Evolutionary conservation across 2,888 invertebrate genomes (phyloP).

Genomic region (Caradrina kadenii): DNA sequence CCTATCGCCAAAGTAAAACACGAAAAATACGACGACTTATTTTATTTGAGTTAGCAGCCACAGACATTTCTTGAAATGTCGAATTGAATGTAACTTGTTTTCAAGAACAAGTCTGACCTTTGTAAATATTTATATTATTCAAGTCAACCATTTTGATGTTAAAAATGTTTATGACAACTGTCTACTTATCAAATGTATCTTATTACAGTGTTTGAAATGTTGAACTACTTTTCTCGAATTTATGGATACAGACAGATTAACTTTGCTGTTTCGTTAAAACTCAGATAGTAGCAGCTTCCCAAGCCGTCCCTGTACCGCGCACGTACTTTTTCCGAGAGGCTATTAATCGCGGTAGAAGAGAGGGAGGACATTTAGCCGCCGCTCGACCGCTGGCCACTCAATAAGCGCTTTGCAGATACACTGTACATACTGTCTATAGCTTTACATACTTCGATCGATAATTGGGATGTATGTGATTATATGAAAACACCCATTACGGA

Average conservation of each 20-base stretch:
- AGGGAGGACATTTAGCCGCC: slow-evolving; percentile 77
- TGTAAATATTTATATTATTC: slow-evolving; percentile 4
- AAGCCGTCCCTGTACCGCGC: slow-evolving; percentile 72
- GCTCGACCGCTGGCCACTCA: slow-evolving; percentile 56
- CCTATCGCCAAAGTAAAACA: slow-evolving; percentile 32
- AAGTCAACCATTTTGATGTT: neutral
- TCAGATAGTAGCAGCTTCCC: slow-evolving; percentile 11
- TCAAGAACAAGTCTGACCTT: slow-evolving; percentile 3
- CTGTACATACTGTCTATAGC: slow-evolving; percentile 35
- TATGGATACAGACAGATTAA: neutral
- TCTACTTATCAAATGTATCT: neutral
- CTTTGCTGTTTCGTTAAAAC: neutral
- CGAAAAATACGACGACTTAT: slow-evolving; percentile 27
- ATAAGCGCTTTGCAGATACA: slow-evolving; percentile 53
- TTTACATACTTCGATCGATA: slow-evolving; percentile 38
- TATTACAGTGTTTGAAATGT: neutral
- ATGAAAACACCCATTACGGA: neutral
- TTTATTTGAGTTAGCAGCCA: slow-evolving; percentile 31
- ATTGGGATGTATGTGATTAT: slow-evolving; percentile 5
- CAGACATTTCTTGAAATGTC: slow-evolving; percentile 23
- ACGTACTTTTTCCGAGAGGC: slow-evolving; percentile 78
- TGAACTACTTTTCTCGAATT: neutral
- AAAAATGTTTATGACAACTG: neutral
- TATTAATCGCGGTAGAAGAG: slow-evolving; percentile 76
- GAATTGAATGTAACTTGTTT: neutral